These are phyloP conservation scores for Rhabdornis inornatus DNA, from an alignment of 2,113 vertebrate genomes.

Conservation along the genomic window DNA sequence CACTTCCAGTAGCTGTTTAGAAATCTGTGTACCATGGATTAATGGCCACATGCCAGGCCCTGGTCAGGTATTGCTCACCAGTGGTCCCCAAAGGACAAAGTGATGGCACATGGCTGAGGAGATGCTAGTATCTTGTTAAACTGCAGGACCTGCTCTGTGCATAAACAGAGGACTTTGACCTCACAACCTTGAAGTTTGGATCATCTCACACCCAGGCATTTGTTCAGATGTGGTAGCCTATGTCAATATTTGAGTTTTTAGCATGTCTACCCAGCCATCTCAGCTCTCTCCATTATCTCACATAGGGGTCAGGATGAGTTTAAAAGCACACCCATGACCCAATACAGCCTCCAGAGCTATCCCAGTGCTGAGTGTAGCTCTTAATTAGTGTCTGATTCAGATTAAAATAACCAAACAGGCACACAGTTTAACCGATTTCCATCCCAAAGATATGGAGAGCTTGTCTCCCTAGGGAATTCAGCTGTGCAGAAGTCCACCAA, in stretches of 20 bases:
- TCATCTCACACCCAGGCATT: background rate
- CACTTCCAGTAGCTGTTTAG: background rate
- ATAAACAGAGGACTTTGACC: background rate
- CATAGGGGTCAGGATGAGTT: background rate
- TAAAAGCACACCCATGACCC: background rate
- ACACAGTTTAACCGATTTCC: background rate
- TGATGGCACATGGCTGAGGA: background rate
- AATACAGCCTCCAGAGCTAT: background rate
- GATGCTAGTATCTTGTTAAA: background rate
- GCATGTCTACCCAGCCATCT: background rate
- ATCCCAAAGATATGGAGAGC: background rate
- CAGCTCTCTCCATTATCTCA: background rate
- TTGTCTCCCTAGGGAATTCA: background rate
- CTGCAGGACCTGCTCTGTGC: background rate
- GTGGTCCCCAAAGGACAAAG: background rate
- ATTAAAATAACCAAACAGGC: background rate
- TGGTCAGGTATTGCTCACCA: background rate
- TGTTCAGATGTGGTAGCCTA: background rate
- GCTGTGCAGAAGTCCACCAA: accelerated
- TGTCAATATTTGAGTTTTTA: background rate
- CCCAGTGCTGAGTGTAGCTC: background rate
- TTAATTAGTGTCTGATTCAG: background rate
- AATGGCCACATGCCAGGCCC: background rate
- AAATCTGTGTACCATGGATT: background rate
- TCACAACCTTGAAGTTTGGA: background rate